phyloP scores from a whole-genome alignment of 2,888 invertebrate genomes.

The Caenorhabditis panamensis region DNA sequence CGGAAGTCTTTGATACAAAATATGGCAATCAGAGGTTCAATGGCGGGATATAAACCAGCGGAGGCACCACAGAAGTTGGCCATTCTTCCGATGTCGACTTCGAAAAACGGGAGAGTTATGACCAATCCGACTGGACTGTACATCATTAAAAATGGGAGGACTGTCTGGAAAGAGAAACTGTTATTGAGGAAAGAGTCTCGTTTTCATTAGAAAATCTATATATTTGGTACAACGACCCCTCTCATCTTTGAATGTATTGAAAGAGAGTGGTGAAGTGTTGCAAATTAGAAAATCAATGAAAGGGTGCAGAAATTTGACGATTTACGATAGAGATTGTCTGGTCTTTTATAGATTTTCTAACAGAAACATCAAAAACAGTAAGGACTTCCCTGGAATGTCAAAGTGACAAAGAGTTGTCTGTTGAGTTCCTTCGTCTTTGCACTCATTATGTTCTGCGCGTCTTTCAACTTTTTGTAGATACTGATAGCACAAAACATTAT shows the following conservation, averaged over 20 bases:
- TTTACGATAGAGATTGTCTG: too few species aligned
- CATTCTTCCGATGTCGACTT: conserved; percentile 18
- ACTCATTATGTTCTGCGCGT: conserved; percentile 22
- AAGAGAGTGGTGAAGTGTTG: too few species aligned
- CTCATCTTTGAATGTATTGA: too few species aligned
- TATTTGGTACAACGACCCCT: too few species aligned
- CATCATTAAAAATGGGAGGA: conserved; percentile 49
- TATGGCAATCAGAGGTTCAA: conserved; percentile 44
- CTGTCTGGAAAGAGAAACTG: conserved; percentile 35
- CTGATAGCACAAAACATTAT: conserved; percentile 31
- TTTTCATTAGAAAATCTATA: not conserved
- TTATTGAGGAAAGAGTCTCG: not conserved
- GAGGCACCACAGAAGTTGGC: conserved; percentile 19
- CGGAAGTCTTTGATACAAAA: conserved; percentile 44
- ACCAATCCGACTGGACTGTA: conserved; percentile 41
- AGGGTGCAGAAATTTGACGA: too few species aligned
- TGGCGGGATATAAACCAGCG: conserved; percentile 26
- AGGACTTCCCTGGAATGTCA: conserved; percentile 32
- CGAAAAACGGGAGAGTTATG: conserved; percentile 37
- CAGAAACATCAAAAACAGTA: too few species aligned
- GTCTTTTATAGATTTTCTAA: too few species aligned
- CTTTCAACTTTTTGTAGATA: conserved; percentile 27
- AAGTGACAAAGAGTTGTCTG: conserved; percentile 40
- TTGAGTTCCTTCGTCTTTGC: conserved; percentile 35
- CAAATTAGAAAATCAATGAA: not conserved